Conservation (phyloP, 2,888 invertebrate species). For the Glaucopsyche alexis region DNA sequence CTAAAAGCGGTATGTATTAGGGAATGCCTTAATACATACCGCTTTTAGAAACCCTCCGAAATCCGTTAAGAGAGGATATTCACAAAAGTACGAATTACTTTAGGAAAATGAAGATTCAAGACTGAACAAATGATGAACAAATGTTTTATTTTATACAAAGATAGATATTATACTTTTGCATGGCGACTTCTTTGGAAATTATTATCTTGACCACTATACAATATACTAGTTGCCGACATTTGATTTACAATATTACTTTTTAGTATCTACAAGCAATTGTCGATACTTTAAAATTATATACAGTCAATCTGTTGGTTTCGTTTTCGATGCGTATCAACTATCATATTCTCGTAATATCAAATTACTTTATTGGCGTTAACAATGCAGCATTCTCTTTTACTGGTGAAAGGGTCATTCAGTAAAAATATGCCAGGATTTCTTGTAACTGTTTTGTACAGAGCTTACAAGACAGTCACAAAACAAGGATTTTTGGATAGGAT, state of each 20-base stretch:
- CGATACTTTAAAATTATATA: not conserved
- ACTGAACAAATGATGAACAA: not conserved
- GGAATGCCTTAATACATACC: not conserved
- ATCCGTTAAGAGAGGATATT: not conserved
- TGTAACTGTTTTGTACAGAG: not conserved
- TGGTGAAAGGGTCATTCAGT: slow-evolving; percentile 62
- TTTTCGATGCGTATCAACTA: not conserved
- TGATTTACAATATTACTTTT: not conserved
- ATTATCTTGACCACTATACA: too few relatives aligned
- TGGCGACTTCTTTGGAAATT: too few relatives aligned
- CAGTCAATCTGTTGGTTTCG: not conserved
- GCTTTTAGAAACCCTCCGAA: not conserved
- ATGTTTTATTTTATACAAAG: not conserved
- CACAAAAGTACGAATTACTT: not conserved
- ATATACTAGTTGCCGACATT: too few relatives aligned
- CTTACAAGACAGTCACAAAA: not conserved
- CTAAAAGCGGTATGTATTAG: too few relatives aligned
- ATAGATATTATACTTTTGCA: too few relatives aligned
- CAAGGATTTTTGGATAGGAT: not conserved
- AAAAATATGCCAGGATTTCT: not conserved
- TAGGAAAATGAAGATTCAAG: not conserved
- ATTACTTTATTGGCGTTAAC: slow-evolving; percentile 31
- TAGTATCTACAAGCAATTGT: not conserved
- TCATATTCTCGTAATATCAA: slow-evolving; percentile 20
- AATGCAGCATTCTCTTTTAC: slow-evolving; percentile 54